Base-by-base conservation (phyloP, 2,888 invertebrate genomes). In the Aromia moschata region DNA sequence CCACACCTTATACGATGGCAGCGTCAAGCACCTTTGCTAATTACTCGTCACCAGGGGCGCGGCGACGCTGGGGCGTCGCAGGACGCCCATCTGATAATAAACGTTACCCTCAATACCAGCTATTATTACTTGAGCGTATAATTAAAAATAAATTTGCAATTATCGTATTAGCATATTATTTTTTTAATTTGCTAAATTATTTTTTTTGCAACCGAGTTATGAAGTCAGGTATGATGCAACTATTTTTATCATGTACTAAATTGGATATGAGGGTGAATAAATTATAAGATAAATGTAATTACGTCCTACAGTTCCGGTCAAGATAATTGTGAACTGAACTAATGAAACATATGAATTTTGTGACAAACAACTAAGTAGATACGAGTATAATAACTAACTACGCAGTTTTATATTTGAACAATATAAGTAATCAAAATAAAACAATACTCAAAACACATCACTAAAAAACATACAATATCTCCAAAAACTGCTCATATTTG, bases 1-100 rank as follows among this genome's bases (percentile, higher is more conserved):
- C 68, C 69, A 44, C 72, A 63, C 70, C 69, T 61, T 51, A 40
- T 18, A 44, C 62, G 65, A 60, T 53, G 64, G 54, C 51, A 45
- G 56, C 65, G 64, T 61, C 68, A 70, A 69, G 63, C 69, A 68
- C 68, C 68, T 70, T 64, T 56, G 68, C 70, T 71, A 73, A 73
- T 73, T 73, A 71, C 69, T 67, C 58, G 66, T 43, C 68, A 63
- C 66, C 57, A 49, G 58, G 59, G 64, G 62, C 56, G 70, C 62
- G 69, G 62, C 67, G 62, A 36, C 56, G 59, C 53, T 49, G 55
- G 45, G 25, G 49, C 41, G 38, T 37, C 49, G 47, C 56, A 56
- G 59, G 61, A 61, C 56, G 60, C 56, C 56, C 68, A 65, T 69
- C 65, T 61, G 68, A 67, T 70, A 67, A 61, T 56, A 55, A 49